Conservation (phyloP, 1,140 invertebrate species). For the Drosophila miranda region DNA sequence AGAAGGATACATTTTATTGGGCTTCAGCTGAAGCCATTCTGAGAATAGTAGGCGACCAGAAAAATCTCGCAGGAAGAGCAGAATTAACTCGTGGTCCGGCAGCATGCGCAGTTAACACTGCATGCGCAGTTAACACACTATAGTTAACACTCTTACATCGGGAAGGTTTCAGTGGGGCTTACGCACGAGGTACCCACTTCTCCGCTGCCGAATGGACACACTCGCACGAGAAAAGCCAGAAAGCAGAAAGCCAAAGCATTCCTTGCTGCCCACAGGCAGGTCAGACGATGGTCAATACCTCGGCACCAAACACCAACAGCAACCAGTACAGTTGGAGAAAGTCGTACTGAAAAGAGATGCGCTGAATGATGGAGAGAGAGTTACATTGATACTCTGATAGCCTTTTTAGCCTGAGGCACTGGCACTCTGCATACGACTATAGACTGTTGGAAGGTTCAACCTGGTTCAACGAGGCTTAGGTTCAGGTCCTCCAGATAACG, state of each 20-base stretch:
- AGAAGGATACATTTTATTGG: too few species aligned
- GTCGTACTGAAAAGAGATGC: background rate
- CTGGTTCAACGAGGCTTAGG: too few species aligned
- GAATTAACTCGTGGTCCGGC: constrained; percentile 50
- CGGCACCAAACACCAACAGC: background rate
- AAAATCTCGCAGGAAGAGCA: constrained; percentile 28
- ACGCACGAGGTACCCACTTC: constrained; percentile 12
- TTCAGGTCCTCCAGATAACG: too few species aligned
- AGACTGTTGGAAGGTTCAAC: too few species aligned
- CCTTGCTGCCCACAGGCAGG: constrained; percentile 52
- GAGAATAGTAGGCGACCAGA: too few species aligned
- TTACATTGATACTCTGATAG: too few species aligned
- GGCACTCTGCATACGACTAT: too few species aligned
- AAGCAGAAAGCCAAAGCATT: too few species aligned
- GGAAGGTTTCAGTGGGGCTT: background rate
- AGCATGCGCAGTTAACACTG: constrained; percentile 34
- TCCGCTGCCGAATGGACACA: constrained; percentile 11
- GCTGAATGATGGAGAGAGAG: constrained; percentile 3
- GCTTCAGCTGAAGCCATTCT: too few species aligned
- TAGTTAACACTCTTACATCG: background rate
- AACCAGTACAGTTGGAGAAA: background rate
- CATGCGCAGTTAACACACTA: too few species aligned
- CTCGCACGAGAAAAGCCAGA: too few species aligned
- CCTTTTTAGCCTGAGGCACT: too few species aligned
- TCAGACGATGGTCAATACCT: constrained; percentile 37